phyloP scores from a whole-genome alignment of 92 coral and sea anemone species.

The Scolanthus callimorphus region DNA sequence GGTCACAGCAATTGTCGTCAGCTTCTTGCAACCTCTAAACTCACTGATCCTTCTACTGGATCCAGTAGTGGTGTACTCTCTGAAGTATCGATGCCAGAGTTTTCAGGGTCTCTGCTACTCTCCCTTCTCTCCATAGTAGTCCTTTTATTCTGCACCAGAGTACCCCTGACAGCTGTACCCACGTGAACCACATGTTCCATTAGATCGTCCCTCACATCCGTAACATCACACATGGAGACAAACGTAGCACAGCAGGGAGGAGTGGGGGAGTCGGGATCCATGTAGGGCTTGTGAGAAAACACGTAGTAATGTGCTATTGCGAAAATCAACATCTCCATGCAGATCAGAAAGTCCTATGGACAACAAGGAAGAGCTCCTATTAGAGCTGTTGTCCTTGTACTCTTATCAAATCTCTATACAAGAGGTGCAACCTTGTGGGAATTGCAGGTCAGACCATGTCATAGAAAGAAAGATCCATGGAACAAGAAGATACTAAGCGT shows the following conservation, averaged over 20 bases:
- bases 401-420: background rate
- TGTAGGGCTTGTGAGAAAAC: constrained; percentile 84
- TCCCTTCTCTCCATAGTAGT: background rate
- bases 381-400: background rate
- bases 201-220: constrained; percentile 88
- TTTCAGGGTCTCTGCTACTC: background rate
- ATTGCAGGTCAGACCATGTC: too few species aligned
- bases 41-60: too few species aligned
- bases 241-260: constrained; percentile 94
- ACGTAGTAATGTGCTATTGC: constrained; percentile 87
- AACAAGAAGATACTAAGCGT: too few species aligned
- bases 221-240: constrained; percentile 88
- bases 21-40: too few species aligned
- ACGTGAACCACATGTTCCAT: constrained; percentile 81
- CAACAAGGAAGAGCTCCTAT: background rate
- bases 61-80: background rate
- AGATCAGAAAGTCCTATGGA: constrained; percentile 71
- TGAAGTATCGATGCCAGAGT: background rate
- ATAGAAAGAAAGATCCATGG: too few species aligned
- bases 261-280: constrained; percentile 77
- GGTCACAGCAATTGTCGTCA: too few species aligned
- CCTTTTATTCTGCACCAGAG: constrained; percentile 56
- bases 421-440: too few species aligned
- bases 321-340: constrained; percentile 88
- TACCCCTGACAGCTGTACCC: constrained; percentile 74